These are phyloP conservation scores for Eucera pruinosa DNA, from an alignment of 2,888 invertebrate species.

Conservation along the genomic window DNA sequence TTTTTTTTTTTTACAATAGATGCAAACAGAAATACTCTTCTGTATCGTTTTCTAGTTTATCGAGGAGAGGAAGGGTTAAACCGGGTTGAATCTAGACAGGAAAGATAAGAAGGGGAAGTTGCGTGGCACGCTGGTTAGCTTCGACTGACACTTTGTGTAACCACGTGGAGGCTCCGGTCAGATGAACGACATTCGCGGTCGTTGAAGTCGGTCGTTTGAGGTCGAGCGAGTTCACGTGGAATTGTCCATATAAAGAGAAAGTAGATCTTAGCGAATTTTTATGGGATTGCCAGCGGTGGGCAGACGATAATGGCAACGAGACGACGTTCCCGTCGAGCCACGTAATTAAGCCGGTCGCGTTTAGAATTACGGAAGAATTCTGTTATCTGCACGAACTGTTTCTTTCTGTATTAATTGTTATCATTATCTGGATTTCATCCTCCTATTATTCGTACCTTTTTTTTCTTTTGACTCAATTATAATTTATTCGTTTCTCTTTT, in stretches of 20 bases:
- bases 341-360: conserved; percentile 55
- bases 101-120: conserved; percentile 9
- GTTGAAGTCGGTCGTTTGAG: conserved; percentile 81
- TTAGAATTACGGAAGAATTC: conserved; percentile 54
- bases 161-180: conserved; percentile 71
- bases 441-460: not conserved
- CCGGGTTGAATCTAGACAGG: not conserved
- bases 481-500: no score
- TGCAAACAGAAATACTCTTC: no score
- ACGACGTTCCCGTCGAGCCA: conserved; percentile 26
- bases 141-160: conserved; percentile 63
- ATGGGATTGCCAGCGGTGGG: conserved; percentile 40
- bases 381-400: conserved; percentile 31
- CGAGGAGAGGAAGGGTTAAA: not conserved
- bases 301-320: conserved; percentile 54
- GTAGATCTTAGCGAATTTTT: conserved; percentile 66
- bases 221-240: conserved; percentile 80
- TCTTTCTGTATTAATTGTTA: conserved; percentile 17
- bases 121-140: conserved; percentile 39
- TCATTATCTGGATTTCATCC: conserved; percentile 10
- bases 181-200: conserved; percentile 79
- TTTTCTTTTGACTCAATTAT: not conserved
- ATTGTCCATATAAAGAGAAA: conserved; percentile 73
- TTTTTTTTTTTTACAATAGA: no score
- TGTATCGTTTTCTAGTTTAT: no score